Conservation (phyloP, 2,797 vertebrate species). For the Brotula barbata region DNA sequence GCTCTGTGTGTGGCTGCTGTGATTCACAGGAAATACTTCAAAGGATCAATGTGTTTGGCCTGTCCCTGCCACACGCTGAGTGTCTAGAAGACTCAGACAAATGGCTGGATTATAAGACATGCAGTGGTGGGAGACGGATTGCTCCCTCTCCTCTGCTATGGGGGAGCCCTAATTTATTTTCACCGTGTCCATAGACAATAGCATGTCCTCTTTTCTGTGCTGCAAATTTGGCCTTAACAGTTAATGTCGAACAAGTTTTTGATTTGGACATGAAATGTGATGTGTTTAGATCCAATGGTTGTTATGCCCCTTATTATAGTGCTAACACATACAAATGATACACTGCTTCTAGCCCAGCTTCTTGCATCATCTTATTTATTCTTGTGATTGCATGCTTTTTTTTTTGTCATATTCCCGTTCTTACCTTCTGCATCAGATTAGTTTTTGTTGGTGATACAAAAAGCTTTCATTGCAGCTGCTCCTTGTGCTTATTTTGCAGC, state of each 20-base stretch:
- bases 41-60: conserved; percentile 73
- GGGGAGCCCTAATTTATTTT: conserved; percentile 46
- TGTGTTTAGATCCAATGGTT: conserved; percentile 31
- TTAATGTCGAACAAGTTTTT: conserved; percentile 34
- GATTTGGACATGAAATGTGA: conserved; percentile 9
- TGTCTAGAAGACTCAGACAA: conserved; percentile 63
- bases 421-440: conserved; percentile 49
- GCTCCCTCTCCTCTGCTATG: conserved; percentile 30
- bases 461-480: conserved; percentile 56
- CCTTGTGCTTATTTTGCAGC: conserved; percentile 71
- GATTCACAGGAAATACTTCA: conserved; percentile 63
- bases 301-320: no score
- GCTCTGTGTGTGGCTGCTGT: conserved; percentile 54
- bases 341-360: background rate
- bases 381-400: conserved; percentile 19
- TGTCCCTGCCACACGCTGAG: conserved; percentile 58
- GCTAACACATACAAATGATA: no score
- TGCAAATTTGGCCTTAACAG: conserved; percentile 31
- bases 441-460: conserved; percentile 51
- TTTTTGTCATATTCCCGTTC: conserved; percentile 13
- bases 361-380: conserved; percentile 31
- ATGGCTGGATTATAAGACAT: conserved; percentile 65
- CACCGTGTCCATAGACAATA: conserved; percentile 39
- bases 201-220: conserved; percentile 31
- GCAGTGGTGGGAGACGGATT: conserved; percentile 58